phyloP scores from a whole-genome alignment of 1,140 invertebrate species.

The Glossosoma conforme region DNA sequence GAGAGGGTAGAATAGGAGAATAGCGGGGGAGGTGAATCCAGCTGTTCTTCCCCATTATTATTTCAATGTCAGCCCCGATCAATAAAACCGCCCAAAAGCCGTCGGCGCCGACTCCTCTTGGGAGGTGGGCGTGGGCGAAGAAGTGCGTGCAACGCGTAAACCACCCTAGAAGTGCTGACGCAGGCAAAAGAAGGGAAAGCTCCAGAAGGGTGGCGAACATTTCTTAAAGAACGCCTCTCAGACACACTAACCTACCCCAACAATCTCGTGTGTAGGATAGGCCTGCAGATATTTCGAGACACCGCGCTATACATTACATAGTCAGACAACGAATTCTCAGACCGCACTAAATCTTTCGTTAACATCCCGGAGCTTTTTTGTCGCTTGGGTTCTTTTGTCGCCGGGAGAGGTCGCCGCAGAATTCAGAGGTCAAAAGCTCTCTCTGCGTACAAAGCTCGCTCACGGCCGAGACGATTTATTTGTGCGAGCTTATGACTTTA shows the following conservation, averaged over 20 bases:
- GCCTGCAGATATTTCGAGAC: constrained; percentile 19
- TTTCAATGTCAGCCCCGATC: constrained; percentile 55
- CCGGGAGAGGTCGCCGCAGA: constrained; percentile 13
- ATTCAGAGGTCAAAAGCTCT: constrained; percentile 16
- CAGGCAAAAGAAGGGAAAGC: constrained; percentile 46
- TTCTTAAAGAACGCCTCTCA: constrained; percentile 25
- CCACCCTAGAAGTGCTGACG: constrained; percentile 29
- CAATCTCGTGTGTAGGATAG: constrained; percentile 19
- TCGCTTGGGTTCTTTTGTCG: constrained; percentile 3
- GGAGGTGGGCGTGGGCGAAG: constrained; percentile 14
- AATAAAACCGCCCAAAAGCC: constrained; percentile 35
- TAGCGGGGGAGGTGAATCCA: too few relatives aligned
- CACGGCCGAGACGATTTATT: constrained; percentile 19
- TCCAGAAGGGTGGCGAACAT: constrained; percentile 42
- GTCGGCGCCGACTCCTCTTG: constrained; percentile 11
- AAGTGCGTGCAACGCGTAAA: constrained; percentile 8
- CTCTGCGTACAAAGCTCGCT: background rate
- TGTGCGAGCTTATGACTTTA: constrained; percentile 19
- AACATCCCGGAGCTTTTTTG: constrained; percentile 2
- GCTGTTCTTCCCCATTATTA: constrained; percentile 51
- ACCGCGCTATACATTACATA: too few relatives aligned
- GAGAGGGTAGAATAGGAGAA: too few relatives aligned
- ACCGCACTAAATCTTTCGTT: constrained; percentile 17
- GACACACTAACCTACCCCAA: constrained; percentile 31
- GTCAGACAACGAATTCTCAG: constrained; percentile 6